phyloP scores from a whole-genome alignment of 2,888 invertebrate genomes.

The Metacarcinus magister region DNA sequence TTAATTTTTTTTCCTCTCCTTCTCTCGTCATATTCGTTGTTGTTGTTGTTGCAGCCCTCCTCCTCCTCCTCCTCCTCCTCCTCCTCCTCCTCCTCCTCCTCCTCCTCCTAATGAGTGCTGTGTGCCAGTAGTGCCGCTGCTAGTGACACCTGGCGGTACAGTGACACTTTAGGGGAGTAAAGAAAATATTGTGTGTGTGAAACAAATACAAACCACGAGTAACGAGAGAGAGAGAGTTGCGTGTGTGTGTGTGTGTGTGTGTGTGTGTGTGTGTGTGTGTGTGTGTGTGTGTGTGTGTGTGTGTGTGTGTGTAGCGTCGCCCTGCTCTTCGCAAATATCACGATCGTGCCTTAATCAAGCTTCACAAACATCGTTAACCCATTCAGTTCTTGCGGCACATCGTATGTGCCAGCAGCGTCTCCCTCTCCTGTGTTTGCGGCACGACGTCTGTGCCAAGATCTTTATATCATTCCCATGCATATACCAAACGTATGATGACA shows the following conservation, averaged over 20 bases:
- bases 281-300: background rate
- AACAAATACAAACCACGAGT: background rate
- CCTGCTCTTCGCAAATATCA: constrained; percentile 44
- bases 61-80: background rate
- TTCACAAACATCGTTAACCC: background rate
- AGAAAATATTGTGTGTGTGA: background rate
- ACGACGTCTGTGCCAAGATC: too few species aligned
- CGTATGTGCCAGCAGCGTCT: too few species aligned
- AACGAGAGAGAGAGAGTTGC: background rate
- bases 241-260: background rate
- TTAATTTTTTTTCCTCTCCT: too few species aligned
- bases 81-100: background rate
- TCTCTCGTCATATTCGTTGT: too few species aligned
- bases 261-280: background rate
- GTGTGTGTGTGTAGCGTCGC: background rate
- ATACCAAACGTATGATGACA: too few species aligned
- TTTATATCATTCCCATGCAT: too few species aligned
- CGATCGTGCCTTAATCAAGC: constrained; percentile 32
- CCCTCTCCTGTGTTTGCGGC: too few species aligned
- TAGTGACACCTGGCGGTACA: background rate
- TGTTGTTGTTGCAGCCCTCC: background rate
- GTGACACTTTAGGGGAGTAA: background rate
- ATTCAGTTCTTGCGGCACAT: too few species aligned
- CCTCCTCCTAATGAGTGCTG: background rate
- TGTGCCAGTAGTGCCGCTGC: background rate